Evolutionary conservation across 1,140 invertebrate species (phyloP).

Genomic region (Xylocopa sonorina): DNA sequence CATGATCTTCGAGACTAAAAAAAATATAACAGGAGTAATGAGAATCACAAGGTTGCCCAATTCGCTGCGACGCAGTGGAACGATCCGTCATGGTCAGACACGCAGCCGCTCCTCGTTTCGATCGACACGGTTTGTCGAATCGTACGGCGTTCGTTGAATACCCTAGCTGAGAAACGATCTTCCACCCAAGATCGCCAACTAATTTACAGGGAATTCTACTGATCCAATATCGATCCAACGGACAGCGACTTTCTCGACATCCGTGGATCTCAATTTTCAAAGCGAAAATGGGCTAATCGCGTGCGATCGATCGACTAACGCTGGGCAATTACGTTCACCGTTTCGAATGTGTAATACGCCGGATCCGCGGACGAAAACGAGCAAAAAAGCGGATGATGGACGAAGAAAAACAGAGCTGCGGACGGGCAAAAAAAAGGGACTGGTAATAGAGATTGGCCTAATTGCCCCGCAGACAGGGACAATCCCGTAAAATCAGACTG

Average conservation of each 20-base stretch:
- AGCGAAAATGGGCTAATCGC: constrained; percentile 48
- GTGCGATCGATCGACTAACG: background rate
- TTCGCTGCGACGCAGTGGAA: background rate
- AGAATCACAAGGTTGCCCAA: background rate
- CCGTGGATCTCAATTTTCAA: constrained; percentile 43
- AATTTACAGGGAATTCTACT: constrained; percentile 33
- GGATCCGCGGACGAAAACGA: background rate
- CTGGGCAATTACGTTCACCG: constrained; percentile 27
- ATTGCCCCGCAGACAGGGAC: constrained; percentile 15
- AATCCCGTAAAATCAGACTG: background rate
- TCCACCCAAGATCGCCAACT: constrained; percentile 11
- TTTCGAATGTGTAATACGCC: constrained; percentile 6
- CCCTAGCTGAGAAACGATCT: constrained; percentile 31
- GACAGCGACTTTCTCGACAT: constrained; percentile 43
- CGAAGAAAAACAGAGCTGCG: background rate
- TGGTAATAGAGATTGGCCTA: background rate
- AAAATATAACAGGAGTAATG: background rate
- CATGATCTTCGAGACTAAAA: background rate
- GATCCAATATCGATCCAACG: constrained; percentile 12
- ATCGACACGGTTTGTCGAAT: constrained; percentile 17
- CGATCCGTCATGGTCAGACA: constrained; percentile 8
- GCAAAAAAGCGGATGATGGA: too few species aligned
- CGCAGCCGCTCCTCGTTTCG: background rate
- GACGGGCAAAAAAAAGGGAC: background rate
- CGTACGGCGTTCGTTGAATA: background rate